These are phyloP conservation scores for Dermochelys coriacea DNA, from an alignment of 2,797 vertebrate genomes.

Conservation along the genomic window DNA sequence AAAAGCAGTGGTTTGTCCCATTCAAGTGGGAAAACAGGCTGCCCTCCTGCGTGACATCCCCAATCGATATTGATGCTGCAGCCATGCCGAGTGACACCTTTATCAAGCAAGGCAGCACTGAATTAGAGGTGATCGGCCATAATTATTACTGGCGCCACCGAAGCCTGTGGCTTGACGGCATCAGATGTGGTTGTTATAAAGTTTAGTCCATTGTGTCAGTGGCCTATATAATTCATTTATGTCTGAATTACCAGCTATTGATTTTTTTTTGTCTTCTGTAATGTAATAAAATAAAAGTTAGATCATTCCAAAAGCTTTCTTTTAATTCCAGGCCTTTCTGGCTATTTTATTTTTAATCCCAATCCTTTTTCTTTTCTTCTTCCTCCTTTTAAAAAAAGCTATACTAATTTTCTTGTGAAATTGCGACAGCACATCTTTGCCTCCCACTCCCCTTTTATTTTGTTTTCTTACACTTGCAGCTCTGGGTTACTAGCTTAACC, in stretches of 20 bases:
- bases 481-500: background rate
- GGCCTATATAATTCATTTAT: conserved; percentile 85
- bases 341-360: conserved; percentile 58
- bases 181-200: conserved; percentile 83
- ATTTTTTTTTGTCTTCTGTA: conserved; percentile 82
- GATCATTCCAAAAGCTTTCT: conserved; percentile 70
- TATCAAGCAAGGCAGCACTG: conserved; percentile 81
- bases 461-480: conserved; percentile 3
- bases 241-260: conserved; percentile 81
- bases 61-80: conserved; percentile 75
- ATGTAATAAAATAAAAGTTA: conserved; percentile 83
- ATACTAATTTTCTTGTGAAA: background rate
- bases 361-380: background rate
- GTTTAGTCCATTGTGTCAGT: conserved; percentile 83
- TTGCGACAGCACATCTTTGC: conserved; percentile 9
- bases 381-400: conserved; percentile 12
- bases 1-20: conserved; percentile 40
- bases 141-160: conserved; percentile 87
- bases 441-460: conserved; percentile 5
- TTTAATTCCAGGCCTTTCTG: conserved; percentile 70
- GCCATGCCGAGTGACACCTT: conserved; percentile 81
- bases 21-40: conserved; percentile 32
- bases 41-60: conserved; percentile 73
- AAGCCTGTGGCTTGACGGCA: conserved; percentile 81
- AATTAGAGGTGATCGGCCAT: conserved; percentile 86